Conservation (phyloP, 2,797 vertebrate genomes). For the Philypnodon macrostomus region DNA sequence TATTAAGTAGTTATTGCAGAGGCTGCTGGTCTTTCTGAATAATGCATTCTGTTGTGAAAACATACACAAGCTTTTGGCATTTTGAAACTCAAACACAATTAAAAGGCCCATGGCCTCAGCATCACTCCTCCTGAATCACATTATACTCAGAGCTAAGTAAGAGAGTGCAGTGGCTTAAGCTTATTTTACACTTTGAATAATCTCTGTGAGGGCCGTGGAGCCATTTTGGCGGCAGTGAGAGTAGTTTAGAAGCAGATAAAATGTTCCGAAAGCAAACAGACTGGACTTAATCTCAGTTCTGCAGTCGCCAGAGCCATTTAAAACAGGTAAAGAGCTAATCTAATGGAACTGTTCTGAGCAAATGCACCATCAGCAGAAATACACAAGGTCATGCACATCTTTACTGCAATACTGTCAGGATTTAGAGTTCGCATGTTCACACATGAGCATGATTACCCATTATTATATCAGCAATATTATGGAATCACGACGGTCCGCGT, state of each 20-base stretch:
- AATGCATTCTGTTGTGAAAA: constrained; percentile 47
- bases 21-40: constrained; percentile 38
- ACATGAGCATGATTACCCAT: too few species aligned
- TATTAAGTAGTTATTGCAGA: constrained; percentile 45
- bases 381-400: constrained; percentile 23
- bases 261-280: constrained; percentile 47
- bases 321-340: constrained; percentile 46
- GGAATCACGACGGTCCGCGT: too few species aligned
- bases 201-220: constrained; percentile 11
- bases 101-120: not conserved
- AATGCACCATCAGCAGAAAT: constrained; percentile 19
- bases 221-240: constrained; percentile 20
- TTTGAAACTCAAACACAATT: constrained; percentile 13
- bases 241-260: constrained; percentile 45
- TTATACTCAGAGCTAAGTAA: constrained; percentile 12
- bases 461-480: too few species aligned
- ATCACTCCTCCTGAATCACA: constrained; percentile 1
- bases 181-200: constrained; percentile 20
- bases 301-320: constrained; percentile 34
- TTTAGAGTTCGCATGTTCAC: constrained; percentile 2
- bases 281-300: constrained; percentile 36
- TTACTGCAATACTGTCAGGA: constrained; percentile 5
- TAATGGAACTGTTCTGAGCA: constrained; percentile 30
- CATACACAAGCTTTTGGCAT: constrained; percentile 32
- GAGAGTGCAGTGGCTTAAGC: not conserved